Percentiles rank a stretch among this genome's conserved stretches.
Conservation (phyloP, 2,888 invertebrate species). For the Coronaproctus castanopsis region DNA sequence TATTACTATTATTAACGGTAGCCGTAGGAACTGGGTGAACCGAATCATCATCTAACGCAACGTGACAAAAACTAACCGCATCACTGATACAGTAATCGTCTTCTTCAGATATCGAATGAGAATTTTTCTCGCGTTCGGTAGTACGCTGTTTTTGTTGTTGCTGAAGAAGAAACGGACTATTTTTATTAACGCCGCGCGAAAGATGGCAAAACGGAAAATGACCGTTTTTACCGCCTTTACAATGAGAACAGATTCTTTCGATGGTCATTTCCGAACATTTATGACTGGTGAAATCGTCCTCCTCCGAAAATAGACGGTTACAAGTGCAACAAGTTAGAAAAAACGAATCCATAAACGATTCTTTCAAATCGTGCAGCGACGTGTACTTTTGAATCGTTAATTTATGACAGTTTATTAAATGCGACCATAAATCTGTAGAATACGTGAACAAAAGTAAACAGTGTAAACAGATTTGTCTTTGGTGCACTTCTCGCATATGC, state of each 20-base stretch:
- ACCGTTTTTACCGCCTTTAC: no score
- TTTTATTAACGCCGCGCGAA: no score
- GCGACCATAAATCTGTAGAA: conserved; percentile 55
- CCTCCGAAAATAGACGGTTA: conserved; percentile 7
- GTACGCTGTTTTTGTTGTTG: no score
- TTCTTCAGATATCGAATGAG: background rate
- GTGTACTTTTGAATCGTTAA: conserved; percentile 47
- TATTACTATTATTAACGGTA: background rate
- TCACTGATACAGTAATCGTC: background rate
- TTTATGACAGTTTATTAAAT: conserved; percentile 57
- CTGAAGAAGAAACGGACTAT: no score
- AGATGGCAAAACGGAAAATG: no score
- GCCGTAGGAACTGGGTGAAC: background rate
- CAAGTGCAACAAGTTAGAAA: conserved; percentile 9
- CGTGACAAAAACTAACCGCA: background rate
- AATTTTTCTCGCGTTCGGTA: no score
- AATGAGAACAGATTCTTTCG: background rate
- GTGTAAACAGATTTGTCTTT: conserved; percentile 59
- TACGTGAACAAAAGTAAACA: conserved; percentile 65
- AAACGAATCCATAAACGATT: conserved; percentile 11
- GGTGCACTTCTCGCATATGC: conserved; percentile 65
- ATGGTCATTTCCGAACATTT: background rate
- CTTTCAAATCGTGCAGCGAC: conserved; percentile 32
- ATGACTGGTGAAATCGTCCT: conserved; percentile 7
- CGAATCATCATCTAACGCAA: background rate